These are phyloP conservation scores for Lapara coniferarum DNA, from an alignment of 2,888 invertebrate genomes.

Conservation along the genomic window DNA sequence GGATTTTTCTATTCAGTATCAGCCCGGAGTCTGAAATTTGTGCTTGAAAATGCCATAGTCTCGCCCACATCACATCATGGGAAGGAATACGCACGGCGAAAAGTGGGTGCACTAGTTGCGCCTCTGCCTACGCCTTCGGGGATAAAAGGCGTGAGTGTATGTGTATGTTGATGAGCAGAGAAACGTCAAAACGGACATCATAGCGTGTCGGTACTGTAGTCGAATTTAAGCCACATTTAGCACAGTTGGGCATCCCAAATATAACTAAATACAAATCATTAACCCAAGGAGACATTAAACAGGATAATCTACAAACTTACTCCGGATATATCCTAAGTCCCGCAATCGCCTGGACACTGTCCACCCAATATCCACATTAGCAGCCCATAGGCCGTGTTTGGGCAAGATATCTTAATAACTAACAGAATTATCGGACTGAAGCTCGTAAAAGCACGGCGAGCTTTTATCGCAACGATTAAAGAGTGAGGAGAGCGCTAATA, in stretches of 20 bases:
- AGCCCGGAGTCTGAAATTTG: no score
- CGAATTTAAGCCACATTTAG: background rate
- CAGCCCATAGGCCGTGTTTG: conserved; percentile 15
- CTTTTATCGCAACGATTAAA: conserved; percentile 16
- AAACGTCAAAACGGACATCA: no score
- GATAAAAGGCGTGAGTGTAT: no score
- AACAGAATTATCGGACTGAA: conserved; percentile 17
- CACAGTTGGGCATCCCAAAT: background rate
- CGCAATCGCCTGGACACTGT: background rate
- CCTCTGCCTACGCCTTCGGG: no score
- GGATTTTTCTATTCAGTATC: no score
- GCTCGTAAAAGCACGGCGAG: conserved; percentile 16
- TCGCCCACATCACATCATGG: no score
- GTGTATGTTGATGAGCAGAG: no score
- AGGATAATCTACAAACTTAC: background rate
- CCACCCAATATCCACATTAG: conserved; percentile 8
- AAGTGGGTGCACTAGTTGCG: no score
- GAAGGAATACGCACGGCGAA: no score
- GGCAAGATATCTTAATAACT: conserved; percentile 24
- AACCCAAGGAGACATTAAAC: background rate
- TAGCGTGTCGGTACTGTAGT: no score
- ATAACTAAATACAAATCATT: background rate
- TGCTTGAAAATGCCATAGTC: no score
- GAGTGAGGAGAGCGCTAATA: background rate
- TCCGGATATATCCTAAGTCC: conserved; percentile 1